Base-by-base conservation (phyloP, 53 echinoderm and acorn worm species). In the Crossaster papposus region DNA sequence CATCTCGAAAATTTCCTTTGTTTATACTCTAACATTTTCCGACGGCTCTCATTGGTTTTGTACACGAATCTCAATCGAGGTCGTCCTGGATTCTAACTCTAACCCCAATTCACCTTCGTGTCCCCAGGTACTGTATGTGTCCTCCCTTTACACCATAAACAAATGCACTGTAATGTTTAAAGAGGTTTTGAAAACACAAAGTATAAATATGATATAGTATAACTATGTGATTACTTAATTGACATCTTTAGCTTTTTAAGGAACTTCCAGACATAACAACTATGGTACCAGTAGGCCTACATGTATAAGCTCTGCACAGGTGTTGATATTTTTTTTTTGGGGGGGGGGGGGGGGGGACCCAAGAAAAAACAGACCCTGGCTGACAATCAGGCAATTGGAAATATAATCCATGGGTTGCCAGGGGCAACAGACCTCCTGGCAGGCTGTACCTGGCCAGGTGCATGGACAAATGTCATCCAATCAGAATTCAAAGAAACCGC, bases 371-470 rank as follows among this genome's bases (percentile, higher is more conserved):
- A 31, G 72, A 72, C 84, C 26, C 3, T 72, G 72, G 72, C 84
- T 23, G 70, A 83, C 50, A 36, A 6, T 36, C 36, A 38, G 22
- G 3, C 76, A 76, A 87, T 77, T 87, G 35, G 87, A 87, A 87
- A 87, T 76, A 52, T 53, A 87, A 87, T 87, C 87, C 33, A 15
- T 32, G 36, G 58, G 85, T 85, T 87, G 76, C 76, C 77, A 51
- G 23, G 36, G 87, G 77, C 72, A 31, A 62, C 72, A 30, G 77
- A 72, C 72, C 87, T 72, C 72, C 87, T 52, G 72, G 87, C 72
- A 18, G 58, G 87, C 74, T 24, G n/a, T 87, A 87, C 87, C 87
- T 87, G 87, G 87, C 55, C 77, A 77, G 87, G 87, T 87, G 87
- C 87, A 14, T 36, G 76, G 77, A 53, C 76, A 35, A 76, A 34